Evolutionary conservation across 2,888 invertebrate genomes (phyloP), one percentile per base, ranked within the genome.

Genomic region (Lasioglossum zephyrum): DNA sequence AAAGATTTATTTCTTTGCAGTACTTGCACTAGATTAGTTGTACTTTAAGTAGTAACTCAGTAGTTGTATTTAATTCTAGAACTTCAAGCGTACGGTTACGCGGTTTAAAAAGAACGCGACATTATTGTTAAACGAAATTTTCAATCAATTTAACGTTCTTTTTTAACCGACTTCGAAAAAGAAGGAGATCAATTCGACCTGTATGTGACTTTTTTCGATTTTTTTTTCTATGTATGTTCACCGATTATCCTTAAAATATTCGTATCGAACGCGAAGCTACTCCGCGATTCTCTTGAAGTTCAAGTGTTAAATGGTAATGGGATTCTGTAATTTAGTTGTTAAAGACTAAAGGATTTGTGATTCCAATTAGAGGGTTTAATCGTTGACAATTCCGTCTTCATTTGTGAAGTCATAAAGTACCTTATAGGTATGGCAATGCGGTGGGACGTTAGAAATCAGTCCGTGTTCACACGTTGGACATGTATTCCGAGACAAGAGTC

Each of bases 401-500:
- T 88, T 80, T 90, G 86, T 90, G 44, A 90, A 91, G 85, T 91
- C 83, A 88, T 87, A 82, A 69, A 90, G 90, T 91, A 41, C 82
- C 87, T 90, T 90, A 88, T 96, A 98, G 98, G 98, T 99, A 91
- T 99, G 99, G 99, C 98, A 99, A 97, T 99, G 99, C 96, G 99
- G 99, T 95, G 99, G 99, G 92, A 97, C 97, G 94, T 96, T 99
- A 96, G 98, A 99, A 96, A 99, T 99, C 95, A 97, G 98, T 94
- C 99, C 99, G 93, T 99, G 99, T 95, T 98, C 98, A 87, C 98
- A 98, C 96, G 99, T 99, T 93, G 99, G 99, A 87, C 99, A 99
- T 96, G 99, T 99, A 94, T 99, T 99, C 96, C 97, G 99, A 93
- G 99, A 99, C 97, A 98, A 99, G 96, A 98, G 99, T 88, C 99